Base-by-base conservation (phyloP, 1,140 invertebrate species). In the Zaprionus lachaisei region DNA sequence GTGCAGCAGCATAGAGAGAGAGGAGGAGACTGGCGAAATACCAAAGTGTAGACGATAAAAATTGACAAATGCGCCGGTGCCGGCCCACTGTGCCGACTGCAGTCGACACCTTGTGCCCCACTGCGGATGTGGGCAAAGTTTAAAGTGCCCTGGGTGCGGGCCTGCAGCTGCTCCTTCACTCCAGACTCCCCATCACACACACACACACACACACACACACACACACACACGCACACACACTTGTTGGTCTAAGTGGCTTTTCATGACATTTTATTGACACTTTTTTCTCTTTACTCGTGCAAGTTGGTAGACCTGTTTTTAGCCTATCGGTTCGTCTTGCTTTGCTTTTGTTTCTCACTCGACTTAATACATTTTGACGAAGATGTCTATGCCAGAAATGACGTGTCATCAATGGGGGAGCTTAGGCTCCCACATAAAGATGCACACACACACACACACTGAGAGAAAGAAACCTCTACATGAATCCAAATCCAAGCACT, bases 221-320 rank as follows among this genome's bases (percentile, higher is more conserved):
- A 22, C 47, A 22, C 26, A n/a, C 20, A 61, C 68, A 63, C 57
- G 20, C 47, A 17, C 37, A 63, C 51, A 65, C 69, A 68, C 62
- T 54, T 60, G 44, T 37, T 51, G 26, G 72, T 66, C 78, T 84
- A 84, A 89, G 84, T 89, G 84, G 85, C 84, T 89, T 89, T 89
- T 69, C 84, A 79, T 89, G 84, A 89, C 84, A 89, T 89, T 89
- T 87, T 84, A 90, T 87, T 89, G 84, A 89, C 84, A 89, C 84
- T 73, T 75, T 47, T 72, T 66, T 60, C 28, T 55, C 66, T 65
- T 55, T 57, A 2, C 41, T 44, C 41, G 41, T 7, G 5, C 31
- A 34, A 78, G 66, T 56, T 78, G 74, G 61, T 73, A 86, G 82
- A 90, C 85, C 86, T 91, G 85, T 91, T 85, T 83, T 65, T 58